Evolutionary conservation across 2,888 invertebrate species (phyloP).

Genomic region (Megamerina dolium): DNA sequence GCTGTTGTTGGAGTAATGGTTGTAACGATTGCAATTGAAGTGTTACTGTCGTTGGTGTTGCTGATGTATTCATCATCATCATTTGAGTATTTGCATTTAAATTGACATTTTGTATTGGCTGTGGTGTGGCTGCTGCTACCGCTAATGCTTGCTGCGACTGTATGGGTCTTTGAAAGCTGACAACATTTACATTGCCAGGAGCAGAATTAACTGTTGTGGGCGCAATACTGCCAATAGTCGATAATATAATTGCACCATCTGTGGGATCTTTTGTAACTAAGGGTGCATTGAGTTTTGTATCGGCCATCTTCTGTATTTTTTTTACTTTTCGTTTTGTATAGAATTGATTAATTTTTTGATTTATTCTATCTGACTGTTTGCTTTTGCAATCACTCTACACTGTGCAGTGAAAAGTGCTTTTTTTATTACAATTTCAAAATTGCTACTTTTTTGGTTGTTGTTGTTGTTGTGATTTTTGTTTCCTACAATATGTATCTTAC

Average conservation of each 20-base stretch:
- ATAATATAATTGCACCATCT: conserved; percentile 30
- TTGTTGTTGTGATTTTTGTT: too few species aligned
- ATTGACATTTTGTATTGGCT: conserved; percentile 24
- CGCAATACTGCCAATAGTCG: conserved; percentile 15
- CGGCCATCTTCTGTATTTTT: conserved; percentile 36
- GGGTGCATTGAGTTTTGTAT: conserved; percentile 34
- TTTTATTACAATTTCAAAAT: too few species aligned
- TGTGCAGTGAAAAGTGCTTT: too few species aligned
- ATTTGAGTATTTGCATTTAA: conserved; percentile 27
- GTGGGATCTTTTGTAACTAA: conserved; percentile 33
- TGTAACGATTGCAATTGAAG: conserved; percentile 24
- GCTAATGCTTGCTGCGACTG: conserved; percentile 6
- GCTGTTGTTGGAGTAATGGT: conserved; percentile 18
- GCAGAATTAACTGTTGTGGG: conserved; percentile 9
- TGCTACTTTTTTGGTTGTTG: too few species aligned
- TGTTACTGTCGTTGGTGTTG: conserved; percentile 11
- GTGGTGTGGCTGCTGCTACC: conserved; percentile 12
- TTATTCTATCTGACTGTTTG: too few species aligned
- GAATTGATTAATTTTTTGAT: too few species aligned
- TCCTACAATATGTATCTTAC: too few species aligned
- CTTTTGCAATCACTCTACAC: too few species aligned
- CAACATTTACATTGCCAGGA: conserved; percentile 10
- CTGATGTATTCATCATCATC: conserved; percentile 20
- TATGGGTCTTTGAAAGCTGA: conserved; percentile 19
- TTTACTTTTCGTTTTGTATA: too few species aligned